phyloP scores from a whole-genome alignment of 2,113 vertebrate genomes.

The Oncorhynchus masou region DNA sequence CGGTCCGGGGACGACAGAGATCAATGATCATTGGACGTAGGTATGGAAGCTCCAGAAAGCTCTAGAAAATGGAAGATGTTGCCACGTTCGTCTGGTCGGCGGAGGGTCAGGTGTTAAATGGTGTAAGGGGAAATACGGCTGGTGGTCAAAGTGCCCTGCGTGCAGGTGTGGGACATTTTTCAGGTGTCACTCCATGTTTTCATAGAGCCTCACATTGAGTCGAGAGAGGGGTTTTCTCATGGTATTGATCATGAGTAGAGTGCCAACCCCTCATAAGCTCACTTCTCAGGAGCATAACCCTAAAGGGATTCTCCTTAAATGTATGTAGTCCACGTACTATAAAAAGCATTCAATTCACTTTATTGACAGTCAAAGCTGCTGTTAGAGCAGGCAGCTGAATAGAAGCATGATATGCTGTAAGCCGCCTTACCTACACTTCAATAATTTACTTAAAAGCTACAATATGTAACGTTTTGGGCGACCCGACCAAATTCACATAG shows the following conservation, averaged over 20 bases:
- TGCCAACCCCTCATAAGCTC: background rate
- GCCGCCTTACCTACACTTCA: background rate
- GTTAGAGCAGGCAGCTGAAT: background rate
- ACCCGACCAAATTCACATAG: no score
- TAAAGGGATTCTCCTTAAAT: background rate
- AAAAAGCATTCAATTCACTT: background rate
- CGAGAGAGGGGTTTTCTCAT: background rate
- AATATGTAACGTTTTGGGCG: no score
- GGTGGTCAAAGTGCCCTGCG: background rate
- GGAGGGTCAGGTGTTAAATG: background rate
- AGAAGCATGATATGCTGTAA: background rate
- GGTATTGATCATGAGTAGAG: background rate
- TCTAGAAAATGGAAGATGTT: constrained; percentile 35
- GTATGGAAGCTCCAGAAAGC: background rate
- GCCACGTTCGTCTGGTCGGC: background rate
- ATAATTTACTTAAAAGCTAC: background rate
- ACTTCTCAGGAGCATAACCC: background rate
- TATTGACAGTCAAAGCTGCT: background rate
- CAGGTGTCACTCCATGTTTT: background rate
- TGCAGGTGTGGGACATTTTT: background rate
- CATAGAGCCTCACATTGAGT: background rate
- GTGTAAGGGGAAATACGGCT: constrained; percentile 26
- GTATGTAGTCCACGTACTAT: background rate
- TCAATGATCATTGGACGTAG: constrained; percentile 6
- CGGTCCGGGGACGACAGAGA: constrained; percentile 5